Base-by-base conservation (phyloP, 2,113 vertebrate genomes). In the Beaufortia kweichowensis region DNA sequence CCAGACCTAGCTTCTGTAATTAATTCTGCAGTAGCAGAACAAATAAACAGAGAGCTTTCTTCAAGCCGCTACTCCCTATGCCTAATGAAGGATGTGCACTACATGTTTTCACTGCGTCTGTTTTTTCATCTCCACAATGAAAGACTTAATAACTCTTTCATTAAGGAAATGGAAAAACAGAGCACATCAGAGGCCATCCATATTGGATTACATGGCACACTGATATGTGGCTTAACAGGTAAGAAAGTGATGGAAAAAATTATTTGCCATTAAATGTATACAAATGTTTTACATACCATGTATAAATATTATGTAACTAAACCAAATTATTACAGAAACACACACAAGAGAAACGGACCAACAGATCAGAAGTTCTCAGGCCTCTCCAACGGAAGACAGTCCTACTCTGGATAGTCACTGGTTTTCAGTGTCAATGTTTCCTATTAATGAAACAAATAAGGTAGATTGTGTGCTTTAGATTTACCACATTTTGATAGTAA, bases 21-120 rank as follows among this genome's bases (percentile, higher is more conserved):
- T 2, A 65, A 76, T 19, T 55, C 29, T 23, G 10, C 73, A 19
- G 60, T 5, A 35, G 73, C 73, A 24, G 60, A 75, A 23, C 73
- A 75, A 75, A 4, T 75, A 3, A 75, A 75, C 29, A 63, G 43
- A 35, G 72, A 75, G 46, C 46, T 64, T 50, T 63, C 59, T 1
- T 63, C 43, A 12, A 64, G 23, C 9, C 43, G 73, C 1, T 64
- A 75, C 29, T 75, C n/a, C 24, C 9, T 29, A n/a, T 75, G 19
- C 41, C 71, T 46, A 24, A 60, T 74, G 56, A 74, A 74, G 26
- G 57, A 74, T n/a, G 29, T 11, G 1, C 23, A 61, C 17, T 74
- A 41, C 55, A 74, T 74, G 71, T 74, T 74, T 26, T 46, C 57
- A 21, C 26, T 46, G 2, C 43, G 59, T 31, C 15, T 48, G 23